Base-by-base conservation (phyloP, 2,113 vertebrate genomes). In the Cephalopholis sonnerati region DNA sequence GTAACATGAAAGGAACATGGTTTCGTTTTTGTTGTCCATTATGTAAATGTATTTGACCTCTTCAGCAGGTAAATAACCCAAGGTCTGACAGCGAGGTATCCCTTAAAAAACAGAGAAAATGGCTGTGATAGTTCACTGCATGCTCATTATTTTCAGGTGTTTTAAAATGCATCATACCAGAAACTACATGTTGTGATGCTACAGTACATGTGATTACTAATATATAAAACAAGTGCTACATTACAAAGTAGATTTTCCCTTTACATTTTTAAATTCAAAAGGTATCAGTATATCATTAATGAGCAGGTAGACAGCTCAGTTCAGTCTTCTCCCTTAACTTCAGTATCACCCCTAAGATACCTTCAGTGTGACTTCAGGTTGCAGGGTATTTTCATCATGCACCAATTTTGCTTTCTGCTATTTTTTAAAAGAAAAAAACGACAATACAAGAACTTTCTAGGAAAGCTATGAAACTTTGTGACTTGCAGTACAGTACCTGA, bases 341-440 rank as follows among this genome's bases (percentile, higher is more conserved):
- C 16, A 27, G 16, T n/a, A 41, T 77, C 22, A 58, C 10, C 9
- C 13, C 25, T 55, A 71, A 46, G 50, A 41, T 53, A 24, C 24
- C 18, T 61, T n/a, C 36, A 36, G 24, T 53, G 13, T 65, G 44
- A 39, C 41, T 53, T 48, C 5, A 74, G 44, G 20, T 78, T 79
- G 69, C 69, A 68, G 46, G 25, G 48, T 48, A n/a, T 57, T 74
- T 69, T 84, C 63, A 69, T 74, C 82, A 64, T 69, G 63, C 27
- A 41, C 7, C 10, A 22, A 51, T 66, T 77, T 44, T n/a, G 41
- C 27, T 50, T 68, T 29, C 20, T 55, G 0, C 32, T 22, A 15
- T 48, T 48, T 58, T 70, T 11, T 54, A 69, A 5, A 1, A 17
- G 3, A 18, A 0, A 7, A 16, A 54, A n/a, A 54, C 18, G 5